Percentiles rank a stretch among this genome's conserved stretches.
These are phyloP conservation scores for Anniella stebbinsi DNA, from an alignment of 2,797 vertebrate genomes.

Conservation along the genomic window DNA sequence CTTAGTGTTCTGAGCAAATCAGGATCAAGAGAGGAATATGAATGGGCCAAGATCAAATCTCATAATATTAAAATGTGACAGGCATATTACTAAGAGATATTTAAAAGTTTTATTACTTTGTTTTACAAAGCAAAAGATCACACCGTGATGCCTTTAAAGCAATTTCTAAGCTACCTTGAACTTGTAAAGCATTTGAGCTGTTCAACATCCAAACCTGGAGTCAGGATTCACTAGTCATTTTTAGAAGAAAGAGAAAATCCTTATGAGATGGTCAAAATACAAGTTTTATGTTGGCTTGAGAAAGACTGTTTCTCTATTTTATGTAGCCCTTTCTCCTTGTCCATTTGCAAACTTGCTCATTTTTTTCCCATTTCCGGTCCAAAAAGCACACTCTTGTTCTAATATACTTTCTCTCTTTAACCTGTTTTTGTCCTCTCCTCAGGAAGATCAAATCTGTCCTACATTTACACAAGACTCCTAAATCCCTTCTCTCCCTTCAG, in stretches of 20 bases:
- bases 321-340: neutral
- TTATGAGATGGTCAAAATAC: neutral
- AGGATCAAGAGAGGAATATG: neutral
- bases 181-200: neutral
- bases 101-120: neutral
- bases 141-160: neutral
- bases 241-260: neutral
- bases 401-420: neutral
- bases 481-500: neutral
- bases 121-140: neutral
- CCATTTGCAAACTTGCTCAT: neutral
- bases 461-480: neutral
- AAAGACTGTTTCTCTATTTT: neutral
- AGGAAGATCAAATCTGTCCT: neutral
- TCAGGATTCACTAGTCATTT: constrained; percentile 1
- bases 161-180: neutral
- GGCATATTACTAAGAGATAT: neutral
- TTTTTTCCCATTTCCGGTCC: neutral
- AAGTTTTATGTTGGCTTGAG: neutral
- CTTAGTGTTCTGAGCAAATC: neutral
- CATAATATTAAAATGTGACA: neutral
- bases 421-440: neutral
- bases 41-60: constrained; percentile 8
- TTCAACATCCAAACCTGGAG: neutral
- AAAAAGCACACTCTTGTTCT: neutral